A percentile compares a stretch with the other conserved stretches of the same genome.
Evolutionary conservation across 2,113 vertebrate species (phyloP).

Genomic region (Emydura subglobosa): DNA sequence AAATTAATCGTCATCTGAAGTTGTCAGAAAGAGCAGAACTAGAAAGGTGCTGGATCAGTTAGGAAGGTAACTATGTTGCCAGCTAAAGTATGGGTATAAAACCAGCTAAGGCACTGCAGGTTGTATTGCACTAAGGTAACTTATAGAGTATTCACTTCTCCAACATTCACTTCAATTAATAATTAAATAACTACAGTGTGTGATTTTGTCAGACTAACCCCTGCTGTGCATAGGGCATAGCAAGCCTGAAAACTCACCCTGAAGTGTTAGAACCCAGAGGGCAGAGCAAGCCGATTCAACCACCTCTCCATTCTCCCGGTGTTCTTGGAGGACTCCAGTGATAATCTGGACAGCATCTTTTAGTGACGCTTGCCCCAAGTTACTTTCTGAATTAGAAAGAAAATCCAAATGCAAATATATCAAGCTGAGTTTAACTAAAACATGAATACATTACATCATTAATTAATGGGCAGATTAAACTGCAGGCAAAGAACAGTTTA

Average conservation of each 20-base stretch:
- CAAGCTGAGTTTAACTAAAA: background rate
- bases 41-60: background rate
- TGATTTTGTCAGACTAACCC: fast-evolving
- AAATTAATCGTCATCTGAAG: background rate
- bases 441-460: background rate
- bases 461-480: background rate
- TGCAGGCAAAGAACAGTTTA: background rate
- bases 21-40: fast-evolving
- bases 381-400: constrained; percentile 17
- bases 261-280: constrained; percentile 78
- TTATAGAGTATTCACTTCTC: background rate
- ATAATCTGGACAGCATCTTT: constrained; percentile 22
- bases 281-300: constrained; percentile 66
- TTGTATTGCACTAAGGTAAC: background rate
- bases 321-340: constrained; percentile 26
- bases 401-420: background rate
- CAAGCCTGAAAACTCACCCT: constrained; percentile 66
- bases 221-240: fast-evolving
- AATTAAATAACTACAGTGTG: background rate
- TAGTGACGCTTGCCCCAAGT: constrained; percentile 21
- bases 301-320: constrained; percentile 31
- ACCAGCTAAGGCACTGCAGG: constrained; percentile 19
- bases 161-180: background rate
- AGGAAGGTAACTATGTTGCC: constrained; percentile 53
- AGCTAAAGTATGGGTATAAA: constrained; percentile 54